Conservation (phyloP, 2,888 invertebrate genomes). For the Pandemis cinnamomeana region DNA sequence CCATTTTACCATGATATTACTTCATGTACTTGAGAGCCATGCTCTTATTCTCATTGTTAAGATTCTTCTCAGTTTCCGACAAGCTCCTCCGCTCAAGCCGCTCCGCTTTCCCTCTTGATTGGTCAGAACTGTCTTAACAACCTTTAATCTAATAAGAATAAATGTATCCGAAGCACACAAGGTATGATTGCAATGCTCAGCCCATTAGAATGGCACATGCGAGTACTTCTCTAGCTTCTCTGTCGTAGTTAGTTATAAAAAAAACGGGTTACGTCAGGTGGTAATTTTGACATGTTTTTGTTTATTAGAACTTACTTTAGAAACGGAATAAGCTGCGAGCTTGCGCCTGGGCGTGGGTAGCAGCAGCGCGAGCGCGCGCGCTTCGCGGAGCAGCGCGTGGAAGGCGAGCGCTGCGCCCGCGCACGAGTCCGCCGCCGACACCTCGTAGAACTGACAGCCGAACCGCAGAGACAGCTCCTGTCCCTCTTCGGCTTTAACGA, state of each 20-base stretch:
- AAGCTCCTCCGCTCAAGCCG: no score
- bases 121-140: not conserved
- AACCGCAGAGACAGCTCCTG: slow-evolving; percentile 90
- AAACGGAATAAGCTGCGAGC: slow-evolving; percentile 90
- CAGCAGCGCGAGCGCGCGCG: slow-evolving; percentile 89
- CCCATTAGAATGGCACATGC: no score
- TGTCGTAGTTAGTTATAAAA: no score
- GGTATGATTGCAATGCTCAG: no score
- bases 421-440: slow-evolving; percentile 89
- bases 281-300: no score
- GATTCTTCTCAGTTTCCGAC: not conserved
- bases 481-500: slow-evolving; percentile 92
- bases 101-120: not conserved
- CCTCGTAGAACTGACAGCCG: slow-evolving; percentile 91
- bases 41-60: not conserved
- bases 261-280: no score
- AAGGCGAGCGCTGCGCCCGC: slow-evolving; percentile 91
- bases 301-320: slow-evolving; percentile 81
- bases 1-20: not conserved
- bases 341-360: slow-evolving; percentile 88
- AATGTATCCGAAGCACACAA: no score
- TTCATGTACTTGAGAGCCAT: not conserved
- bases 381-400: slow-evolving; percentile 89
- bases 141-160: not conserved
- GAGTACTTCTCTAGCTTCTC: no score